Evolutionary conservation across 2,888 invertebrate species (phyloP).

Genomic region (Tricholauxania praeusta): DNA sequence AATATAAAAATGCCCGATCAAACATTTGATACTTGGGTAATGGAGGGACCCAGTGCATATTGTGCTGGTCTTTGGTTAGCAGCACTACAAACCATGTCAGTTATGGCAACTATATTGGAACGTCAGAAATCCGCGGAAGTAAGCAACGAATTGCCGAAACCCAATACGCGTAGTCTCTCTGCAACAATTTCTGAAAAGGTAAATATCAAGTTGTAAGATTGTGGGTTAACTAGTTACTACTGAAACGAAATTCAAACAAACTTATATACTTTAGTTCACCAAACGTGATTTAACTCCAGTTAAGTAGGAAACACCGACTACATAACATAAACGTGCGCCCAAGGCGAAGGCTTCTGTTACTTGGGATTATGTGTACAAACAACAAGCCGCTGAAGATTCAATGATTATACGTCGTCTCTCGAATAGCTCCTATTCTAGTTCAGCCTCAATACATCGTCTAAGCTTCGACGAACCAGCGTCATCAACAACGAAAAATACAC

Average conservation of each 20-base stretch:
- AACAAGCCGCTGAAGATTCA: constrained; percentile 77
- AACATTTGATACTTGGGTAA: constrained; percentile 85
- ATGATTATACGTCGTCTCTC: constrained; percentile 86
- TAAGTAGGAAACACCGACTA: constrained; percentile 34
- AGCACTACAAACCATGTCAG: constrained; percentile 76
- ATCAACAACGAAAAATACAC: constrained; percentile 32
- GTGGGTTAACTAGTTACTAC: too few relatives aligned
- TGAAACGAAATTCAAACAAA: neutral
- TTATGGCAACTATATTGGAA: constrained; percentile 75
- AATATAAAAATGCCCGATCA: constrained; percentile 91
- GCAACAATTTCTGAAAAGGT: constrained; percentile 58
- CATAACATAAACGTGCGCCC: constrained; percentile 46
- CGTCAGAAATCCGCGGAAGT: constrained; percentile 51
- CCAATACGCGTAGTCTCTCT: constrained; percentile 61
- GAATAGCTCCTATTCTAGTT: constrained; percentile 84
- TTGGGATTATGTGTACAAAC: constrained; percentile 74
- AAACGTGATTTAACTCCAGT: constrained; percentile 24
- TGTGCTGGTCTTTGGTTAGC: constrained; percentile 94
- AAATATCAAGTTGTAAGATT: constrained; percentile 21
- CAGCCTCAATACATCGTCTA: constrained; percentile 75
- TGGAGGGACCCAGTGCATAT: constrained; percentile 93
- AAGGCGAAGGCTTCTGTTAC: constrained; percentile 62
- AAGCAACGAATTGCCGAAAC: constrained; percentile 41
- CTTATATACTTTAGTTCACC: neutral
- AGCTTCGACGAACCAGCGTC: constrained; percentile 67